phyloP scores from a whole-genome alignment of 2,888 invertebrate genomes.

The Platypus cylindrus region DNA sequence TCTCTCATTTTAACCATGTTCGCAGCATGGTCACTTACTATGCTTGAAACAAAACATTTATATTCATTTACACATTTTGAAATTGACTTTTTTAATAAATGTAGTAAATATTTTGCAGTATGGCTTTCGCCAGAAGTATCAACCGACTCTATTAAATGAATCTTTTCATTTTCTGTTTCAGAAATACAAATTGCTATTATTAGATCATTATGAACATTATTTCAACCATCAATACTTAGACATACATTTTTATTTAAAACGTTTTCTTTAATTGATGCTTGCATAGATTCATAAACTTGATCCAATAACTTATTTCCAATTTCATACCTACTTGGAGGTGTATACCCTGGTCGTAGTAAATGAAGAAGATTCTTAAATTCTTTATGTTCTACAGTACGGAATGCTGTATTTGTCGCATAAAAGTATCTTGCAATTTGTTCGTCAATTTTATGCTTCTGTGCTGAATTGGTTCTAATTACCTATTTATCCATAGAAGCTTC shows the following conservation, averaged over 20 bases:
- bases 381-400: conserved; percentile 1
- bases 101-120: conserved; percentile 1
- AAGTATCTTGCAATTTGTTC: background rate
- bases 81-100: background rate
- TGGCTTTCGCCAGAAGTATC: background rate
- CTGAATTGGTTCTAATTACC: too few relatives aligned
- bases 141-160: background rate
- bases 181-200: background rate
- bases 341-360: conserved; percentile 1
- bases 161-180: background rate
- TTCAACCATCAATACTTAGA: conserved; percentile 2
- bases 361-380: conserved; percentile 1
- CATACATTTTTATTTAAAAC: background rate
- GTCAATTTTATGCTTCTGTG: background rate
- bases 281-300: background rate
- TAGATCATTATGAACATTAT: conserved; percentile 1
- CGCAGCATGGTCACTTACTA: conserved; percentile 8
- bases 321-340: conserved; percentile 1
- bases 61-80: background rate
- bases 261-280: background rate
- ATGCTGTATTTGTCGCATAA: conserved; percentile 1
- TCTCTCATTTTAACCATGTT: conserved; percentile 7
- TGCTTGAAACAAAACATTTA: conserved; percentile 5
- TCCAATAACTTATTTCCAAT: background rate
- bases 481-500: too few relatives aligned